Conservation (phyloP, 1,140 invertebrate genomes). For the Psix sp. region DNA sequence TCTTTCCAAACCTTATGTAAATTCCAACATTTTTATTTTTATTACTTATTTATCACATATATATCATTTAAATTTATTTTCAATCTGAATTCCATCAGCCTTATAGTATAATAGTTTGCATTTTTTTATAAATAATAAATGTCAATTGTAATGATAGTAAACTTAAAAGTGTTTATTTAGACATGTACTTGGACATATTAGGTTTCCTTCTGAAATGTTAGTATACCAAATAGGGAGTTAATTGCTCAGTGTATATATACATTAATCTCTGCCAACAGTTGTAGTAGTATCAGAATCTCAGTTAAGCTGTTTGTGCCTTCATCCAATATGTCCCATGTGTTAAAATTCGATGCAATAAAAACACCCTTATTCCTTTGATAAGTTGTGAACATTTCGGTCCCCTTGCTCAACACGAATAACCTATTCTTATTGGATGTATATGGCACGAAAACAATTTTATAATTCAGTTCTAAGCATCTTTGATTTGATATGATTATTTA, state of each 20-base stretch:
- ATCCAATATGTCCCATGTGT: slow-evolving; percentile 47
- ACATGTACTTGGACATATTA: slow-evolving; percentile 54
- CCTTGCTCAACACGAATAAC: slow-evolving; percentile 2
- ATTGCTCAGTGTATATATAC: slow-evolving; percentile 43
- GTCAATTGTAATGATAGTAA: not conserved
- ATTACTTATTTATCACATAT: too few relatives aligned
- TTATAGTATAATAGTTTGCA: too few relatives aligned
- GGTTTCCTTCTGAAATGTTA: slow-evolving; percentile 34
- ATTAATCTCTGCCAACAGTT: slow-evolving; percentile 43
- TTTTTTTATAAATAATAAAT: too few relatives aligned
- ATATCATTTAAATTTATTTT: too few relatives aligned
- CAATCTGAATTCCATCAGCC: too few relatives aligned
- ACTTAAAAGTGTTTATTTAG: not conserved
- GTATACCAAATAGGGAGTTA: slow-evolving; percentile 61
- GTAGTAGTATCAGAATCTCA: slow-evolving; percentile 27
- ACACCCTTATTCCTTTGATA: slow-evolving; percentile 37
- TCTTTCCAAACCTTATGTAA: too few relatives aligned
- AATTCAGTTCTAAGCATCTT: slow-evolving; percentile 28
- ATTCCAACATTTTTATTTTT: too few relatives aligned
- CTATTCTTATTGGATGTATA: slow-evolving; percentile 16
- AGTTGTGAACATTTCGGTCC: slow-evolving; percentile 26
- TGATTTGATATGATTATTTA: too few relatives aligned
- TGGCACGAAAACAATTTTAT: slow-evolving; percentile 31
- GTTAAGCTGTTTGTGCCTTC: slow-evolving; percentile 44
- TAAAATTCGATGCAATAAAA: slow-evolving; percentile 32